These are phyloP conservation scores for Chelidonichthys spinosus DNA, from an alignment of 2,797 vertebrate genomes.

Conservation along the genomic window DNA sequence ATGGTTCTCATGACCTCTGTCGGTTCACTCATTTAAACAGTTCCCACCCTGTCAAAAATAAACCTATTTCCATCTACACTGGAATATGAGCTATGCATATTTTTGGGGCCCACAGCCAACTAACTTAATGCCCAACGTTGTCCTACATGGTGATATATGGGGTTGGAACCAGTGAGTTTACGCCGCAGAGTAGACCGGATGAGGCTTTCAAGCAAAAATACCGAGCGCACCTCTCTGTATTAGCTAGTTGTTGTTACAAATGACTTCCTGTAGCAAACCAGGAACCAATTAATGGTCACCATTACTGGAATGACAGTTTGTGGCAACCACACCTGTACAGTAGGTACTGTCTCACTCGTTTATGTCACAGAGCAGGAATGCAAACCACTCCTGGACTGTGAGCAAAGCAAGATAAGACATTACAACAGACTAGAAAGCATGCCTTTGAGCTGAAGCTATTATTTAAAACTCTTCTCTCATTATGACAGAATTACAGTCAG, in stretches of 20 bases:
- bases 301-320: not conserved
- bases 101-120: not conserved
- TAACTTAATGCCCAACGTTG: constrained; percentile 4
- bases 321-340: not conserved
- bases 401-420: constrained; percentile 31
- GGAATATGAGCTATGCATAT: constrained; percentile 8
- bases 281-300: not conserved
- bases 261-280: not conserved
- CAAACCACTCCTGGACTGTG: constrained; percentile 24
- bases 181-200: not conserved
- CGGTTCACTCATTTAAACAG: constrained; percentile 11
- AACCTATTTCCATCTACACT: constrained; percentile 1
- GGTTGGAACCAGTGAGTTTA: not conserved
- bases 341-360: not conserved
- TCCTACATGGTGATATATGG: not conserved
- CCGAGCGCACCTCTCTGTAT: not conserved
- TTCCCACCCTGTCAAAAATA: constrained; percentile 21
- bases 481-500: constrained; percentile 20
- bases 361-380: constrained; percentile 7
- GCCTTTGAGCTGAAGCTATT: constrained; percentile 31
- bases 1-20: constrained; percentile 40
- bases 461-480: constrained; percentile 54
- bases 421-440: not conserved
- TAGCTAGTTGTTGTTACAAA: not conserved
- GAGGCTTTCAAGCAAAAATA: not conserved